Evolutionary conservation across 2,888 invertebrate genomes (phyloP), one percentile per base, ranked within the genome.

Genomic region (Crocallis elinguaria): DNA sequence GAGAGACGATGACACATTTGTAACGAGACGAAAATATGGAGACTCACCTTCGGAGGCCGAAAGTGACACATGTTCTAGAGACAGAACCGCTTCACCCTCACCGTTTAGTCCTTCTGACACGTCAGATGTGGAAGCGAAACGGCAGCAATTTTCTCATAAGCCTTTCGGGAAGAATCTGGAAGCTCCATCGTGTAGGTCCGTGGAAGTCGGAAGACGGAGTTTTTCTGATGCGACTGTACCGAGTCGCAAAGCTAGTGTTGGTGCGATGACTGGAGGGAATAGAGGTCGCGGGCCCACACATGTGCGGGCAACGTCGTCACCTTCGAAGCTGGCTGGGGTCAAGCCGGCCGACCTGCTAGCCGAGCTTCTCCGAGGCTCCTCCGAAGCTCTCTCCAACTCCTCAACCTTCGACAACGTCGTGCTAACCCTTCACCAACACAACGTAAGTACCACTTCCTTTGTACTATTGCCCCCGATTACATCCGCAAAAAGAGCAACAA

Each of bases 271-370:
- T 27, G 79, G 81, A 30, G 81, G 81, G 50, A 74, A 75, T 4
- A 84, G 86, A 51, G 81, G 90, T 68, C 90, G 92, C 62, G 92
- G 89, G 44, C 90, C 93, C 1, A 88, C 93, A 16, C 96, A 96
- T 81, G 95, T 96, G 64, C 86, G 96, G 65, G 96, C 96, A 4
- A 95, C 95, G 11, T 96, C 96, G 6, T 96, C 96, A 65, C 96
- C 96, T 23, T 95, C 95, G 12, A 95, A 96, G 79, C 89, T 96
- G 62, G 95, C 94, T 71, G 94, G 94, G 56, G 88, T 88, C 46
- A 84, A 86, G 56, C 85, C 89, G 3, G 84, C 82, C 1, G 95
- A 96, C 75, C 86, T 96, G 55, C 89, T 96, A 55, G 96, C 96
- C 35, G 95, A 96, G 78, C 87, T 96, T 57, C 92, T 96, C 37